A percentile compares a stretch with the other conserved stretches of the same genome.
phyloP scores from a whole-genome alignment of 2,888 invertebrate species.

The Nephrotoma flavescens region DNA sequence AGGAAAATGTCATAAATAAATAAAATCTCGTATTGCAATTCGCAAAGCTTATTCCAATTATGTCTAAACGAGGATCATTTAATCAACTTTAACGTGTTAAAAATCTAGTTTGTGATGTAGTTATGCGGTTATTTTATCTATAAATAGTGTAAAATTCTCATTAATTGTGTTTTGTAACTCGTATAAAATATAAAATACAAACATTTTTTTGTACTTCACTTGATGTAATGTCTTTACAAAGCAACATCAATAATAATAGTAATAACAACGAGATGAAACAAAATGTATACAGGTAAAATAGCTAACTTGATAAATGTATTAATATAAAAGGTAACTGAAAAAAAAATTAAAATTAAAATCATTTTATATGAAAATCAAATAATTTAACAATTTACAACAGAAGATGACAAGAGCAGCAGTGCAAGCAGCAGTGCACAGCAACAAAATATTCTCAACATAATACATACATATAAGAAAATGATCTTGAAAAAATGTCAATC shows the following conservation, averaged over 20 bases:
- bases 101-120: neutral
- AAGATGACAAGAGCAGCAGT: neutral
- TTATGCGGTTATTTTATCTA: neutral
- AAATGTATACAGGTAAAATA: neutral
- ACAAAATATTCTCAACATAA: neutral
- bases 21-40: neutral
- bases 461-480: neutral
- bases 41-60: neutral
- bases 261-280: neutral
- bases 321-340: neutral
- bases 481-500: conserved; percentile 4
- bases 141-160: neutral
- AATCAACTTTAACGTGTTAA: neutral
- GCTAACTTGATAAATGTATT: neutral
- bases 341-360: neutral
- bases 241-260: neutral
- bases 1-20: neutral
- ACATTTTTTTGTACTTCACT: neutral
- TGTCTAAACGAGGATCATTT: neutral
- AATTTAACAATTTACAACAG: neutral
- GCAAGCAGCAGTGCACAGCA: neutral
- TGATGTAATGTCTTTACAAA: neutral
- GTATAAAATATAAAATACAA: neutral
- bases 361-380: neutral
- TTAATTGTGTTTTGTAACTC: neutral